Base-by-base conservation (phyloP, 2,113 vertebrate species). In the Phalacrocorax brasilianus region DNA sequence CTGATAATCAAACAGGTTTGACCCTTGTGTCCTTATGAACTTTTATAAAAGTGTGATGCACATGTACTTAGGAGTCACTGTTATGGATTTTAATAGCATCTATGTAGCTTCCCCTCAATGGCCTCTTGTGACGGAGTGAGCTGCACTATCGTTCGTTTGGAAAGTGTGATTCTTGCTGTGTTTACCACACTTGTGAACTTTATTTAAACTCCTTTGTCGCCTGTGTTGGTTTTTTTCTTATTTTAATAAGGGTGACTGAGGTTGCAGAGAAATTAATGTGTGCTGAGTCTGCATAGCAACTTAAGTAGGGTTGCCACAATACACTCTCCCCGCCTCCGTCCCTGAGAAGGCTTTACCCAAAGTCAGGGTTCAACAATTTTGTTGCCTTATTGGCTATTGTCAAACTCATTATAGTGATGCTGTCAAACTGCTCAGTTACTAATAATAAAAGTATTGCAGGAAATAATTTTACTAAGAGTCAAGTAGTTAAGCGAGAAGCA, bases 241-340 rank as follows among this genome's bases (percentile, higher is more conserved):
- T 98, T 98, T 97, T 98, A 98, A 98, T 99, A 98, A 98, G 98
- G 99, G 98, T 98, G 98, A 98, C 98, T 98, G 98, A 99, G 98
- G 98, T 99, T 98, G 98, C 98, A 96, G 98, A 99, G 98, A 97
- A 98, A 99, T 99, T 99, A 99, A 99, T 98, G 98, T 98, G 98
- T 99, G 99, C 98, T 98, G 98, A 99, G 98, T 98, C 98, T 98
- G 98, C 98, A 97, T 98, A 98, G 98, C 98, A 96, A 98, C 96
- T 97, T 91, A 97, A 98, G 98, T 99, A 99, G 99, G 99, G 99
- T 99, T 99, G 99, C 99, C 99, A 99, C 98, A 98, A 99, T 99
- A 99, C 50, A 12, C 17, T 72, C 32, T 71, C 53, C 49, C 40
- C 28, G 8, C 27, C 1, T 0, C 15, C 33, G 45, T 82, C 67